A percentile compares a stretch with the other conserved stretches of the same genome.
These are phyloP conservation scores for Oscheius myriophilus DNA, from an alignment of 2,888 invertebrate genomes.

Conservation along the genomic window DNA sequence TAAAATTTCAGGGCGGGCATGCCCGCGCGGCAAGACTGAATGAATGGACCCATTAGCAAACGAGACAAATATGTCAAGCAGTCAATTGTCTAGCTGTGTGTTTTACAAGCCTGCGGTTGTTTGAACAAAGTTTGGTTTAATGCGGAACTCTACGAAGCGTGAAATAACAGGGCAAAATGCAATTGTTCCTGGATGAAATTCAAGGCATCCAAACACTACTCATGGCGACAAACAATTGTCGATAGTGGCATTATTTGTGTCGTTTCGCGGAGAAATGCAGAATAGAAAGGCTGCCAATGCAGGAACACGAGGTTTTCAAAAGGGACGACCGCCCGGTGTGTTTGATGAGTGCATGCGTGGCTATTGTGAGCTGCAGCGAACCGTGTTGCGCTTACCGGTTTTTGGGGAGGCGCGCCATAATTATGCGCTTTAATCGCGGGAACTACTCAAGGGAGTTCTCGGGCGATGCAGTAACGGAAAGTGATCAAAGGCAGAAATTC, in stretches of 20 bases:
- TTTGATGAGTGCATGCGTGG: conserved; percentile 30
- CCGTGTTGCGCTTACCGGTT: conserved; percentile 33
- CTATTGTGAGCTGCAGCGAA: conserved; percentile 31
- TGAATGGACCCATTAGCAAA: too few relatives aligned
- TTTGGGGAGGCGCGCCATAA: conserved; percentile 27
- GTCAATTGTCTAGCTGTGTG: not conserved
- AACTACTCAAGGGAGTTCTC: too few relatives aligned
- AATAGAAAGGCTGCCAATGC: conserved; percentile 1
- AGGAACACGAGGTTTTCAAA: conserved; percentile 3
- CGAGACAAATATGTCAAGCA: too few relatives aligned
- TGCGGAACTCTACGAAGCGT: too few relatives aligned
- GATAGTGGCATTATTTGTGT: conserved; percentile 21
- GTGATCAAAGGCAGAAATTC: too few relatives aligned
- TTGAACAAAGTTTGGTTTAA: not conserved
- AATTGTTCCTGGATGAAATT: too few relatives aligned
- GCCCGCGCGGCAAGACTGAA: too few relatives aligned
- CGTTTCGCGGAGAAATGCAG: conserved; percentile 5
- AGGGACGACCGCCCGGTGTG: conserved; percentile 20
- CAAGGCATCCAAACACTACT: too few relatives aligned
- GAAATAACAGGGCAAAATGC: too few relatives aligned
- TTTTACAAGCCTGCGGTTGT: not conserved
- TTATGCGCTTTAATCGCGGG: conserved; percentile 28
- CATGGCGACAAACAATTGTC: conserved; percentile 21
- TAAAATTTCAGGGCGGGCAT: too few relatives aligned
- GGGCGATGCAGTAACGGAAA: too few relatives aligned